Evolutionary conservation across 1,140 invertebrate species (phyloP).

Genomic region (Anastrepha ludens): DNA sequence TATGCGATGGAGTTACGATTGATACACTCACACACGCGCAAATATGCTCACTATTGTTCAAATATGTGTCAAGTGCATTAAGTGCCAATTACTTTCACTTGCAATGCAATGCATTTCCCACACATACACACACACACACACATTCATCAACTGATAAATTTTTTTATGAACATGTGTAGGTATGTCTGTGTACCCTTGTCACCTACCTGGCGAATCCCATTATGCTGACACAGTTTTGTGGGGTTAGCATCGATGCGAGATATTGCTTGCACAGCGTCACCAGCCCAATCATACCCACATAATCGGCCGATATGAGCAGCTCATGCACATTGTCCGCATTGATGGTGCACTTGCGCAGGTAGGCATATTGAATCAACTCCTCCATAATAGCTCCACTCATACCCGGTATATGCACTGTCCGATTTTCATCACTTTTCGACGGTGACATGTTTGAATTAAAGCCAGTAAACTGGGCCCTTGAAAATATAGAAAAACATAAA

Average conservation of each 20-base stretch:
- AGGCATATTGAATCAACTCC: conserved; percentile 87
- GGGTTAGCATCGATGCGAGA: conserved; percentile 79
- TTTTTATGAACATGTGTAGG: background rate
- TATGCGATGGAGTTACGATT: background rate
- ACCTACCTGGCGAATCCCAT: conserved; percentile 83
- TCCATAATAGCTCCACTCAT: conserved; percentile 85
- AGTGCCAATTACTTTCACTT: conserved; percentile 48
- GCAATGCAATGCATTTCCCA: background rate
- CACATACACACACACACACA: background rate
- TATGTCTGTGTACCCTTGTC: background rate
- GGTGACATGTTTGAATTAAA: conserved; percentile 80
- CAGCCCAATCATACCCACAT: conserved; percentile 86
- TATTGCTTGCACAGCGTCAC: conserved; percentile 86
- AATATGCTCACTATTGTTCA: background rate
- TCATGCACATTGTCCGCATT: conserved; percentile 85
- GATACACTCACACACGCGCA: background rate
- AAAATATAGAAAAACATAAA: background rate
- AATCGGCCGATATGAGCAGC: conserved; percentile 84
- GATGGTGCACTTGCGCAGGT: conserved; percentile 83
- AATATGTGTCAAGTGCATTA: conserved; percentile 9
- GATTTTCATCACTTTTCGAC: conserved; percentile 76
- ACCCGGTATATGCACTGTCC: conserved; percentile 81
- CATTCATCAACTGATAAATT: background rate
- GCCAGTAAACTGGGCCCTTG: conserved; percentile 86
- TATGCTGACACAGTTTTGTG: conserved; percentile 88